phyloP scores from a whole-genome alignment of 2,113 vertebrate genomes.

The Onychostruthus taczanowskii region DNA sequence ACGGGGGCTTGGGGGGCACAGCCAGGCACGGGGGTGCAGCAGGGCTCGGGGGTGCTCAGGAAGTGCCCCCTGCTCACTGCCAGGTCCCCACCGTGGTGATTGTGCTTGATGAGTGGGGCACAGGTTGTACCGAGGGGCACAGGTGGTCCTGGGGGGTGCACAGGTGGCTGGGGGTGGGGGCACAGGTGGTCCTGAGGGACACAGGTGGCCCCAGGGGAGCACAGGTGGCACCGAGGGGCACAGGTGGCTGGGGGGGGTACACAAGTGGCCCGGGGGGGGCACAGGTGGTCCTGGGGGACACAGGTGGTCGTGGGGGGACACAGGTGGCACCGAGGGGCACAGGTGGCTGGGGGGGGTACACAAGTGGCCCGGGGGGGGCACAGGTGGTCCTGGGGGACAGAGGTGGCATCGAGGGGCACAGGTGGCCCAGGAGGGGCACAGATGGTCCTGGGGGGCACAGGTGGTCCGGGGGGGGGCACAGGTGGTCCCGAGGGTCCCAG shows the following conservation, averaged over 20 bases:
- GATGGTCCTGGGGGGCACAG: too few species aligned
- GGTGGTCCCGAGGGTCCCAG: not conserved
- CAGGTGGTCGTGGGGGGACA: not conserved
- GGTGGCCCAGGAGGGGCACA: too few species aligned
- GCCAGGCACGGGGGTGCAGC: too few species aligned
- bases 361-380: too few species aligned
- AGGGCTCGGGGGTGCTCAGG: not conserved
- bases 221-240: not conserved
- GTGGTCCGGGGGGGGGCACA: too few species aligned
- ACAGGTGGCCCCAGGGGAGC: too few species aligned
- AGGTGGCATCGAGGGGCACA: not conserved
- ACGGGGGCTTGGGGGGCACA: not conserved
- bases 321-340: not conserved
- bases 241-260: too few species aligned
- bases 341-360: too few species aligned
- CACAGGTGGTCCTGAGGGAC: not conserved
- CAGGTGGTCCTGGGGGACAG: not conserved
- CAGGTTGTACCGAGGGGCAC: too few species aligned
- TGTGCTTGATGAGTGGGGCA: not conserved
- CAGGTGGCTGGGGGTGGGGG: not conserved
- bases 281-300: not conserved
- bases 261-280: too few species aligned
- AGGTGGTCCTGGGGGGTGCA: too few species aligned
- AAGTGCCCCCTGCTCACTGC: not conserved
- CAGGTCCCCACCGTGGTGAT: fast-evolving